These are phyloP conservation scores for Pharmacophagus antenor DNA, from an alignment of 2,888 invertebrate genomes.

Conservation along the genomic window DNA sequence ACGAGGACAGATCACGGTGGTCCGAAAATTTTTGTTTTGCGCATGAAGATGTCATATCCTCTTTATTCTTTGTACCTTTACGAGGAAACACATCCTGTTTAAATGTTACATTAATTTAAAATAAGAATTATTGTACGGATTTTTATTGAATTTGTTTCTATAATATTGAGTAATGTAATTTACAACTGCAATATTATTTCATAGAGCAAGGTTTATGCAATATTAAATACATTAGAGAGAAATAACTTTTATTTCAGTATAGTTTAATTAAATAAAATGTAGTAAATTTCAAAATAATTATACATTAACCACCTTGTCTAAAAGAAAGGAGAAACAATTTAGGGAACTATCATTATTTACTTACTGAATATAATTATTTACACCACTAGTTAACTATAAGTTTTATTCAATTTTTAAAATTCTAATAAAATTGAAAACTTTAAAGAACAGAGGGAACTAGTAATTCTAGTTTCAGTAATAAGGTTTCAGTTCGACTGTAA, in stretches of 20 bases:
- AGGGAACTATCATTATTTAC: too few species aligned
- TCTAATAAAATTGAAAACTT: not conserved
- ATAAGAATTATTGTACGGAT: not conserved
- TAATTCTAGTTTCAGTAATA: not conserved
- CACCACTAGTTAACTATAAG: too few species aligned
- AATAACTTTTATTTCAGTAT: not conserved
- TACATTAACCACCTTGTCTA: too few species aligned
- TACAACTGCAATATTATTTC: not conserved
- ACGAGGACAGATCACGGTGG: constrained; percentile 31
- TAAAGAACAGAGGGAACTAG: not conserved
- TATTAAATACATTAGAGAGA: not conserved
- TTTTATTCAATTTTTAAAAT: not conserved
- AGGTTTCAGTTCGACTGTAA: too few species aligned
- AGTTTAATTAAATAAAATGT: not conserved
- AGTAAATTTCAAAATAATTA: too few species aligned
- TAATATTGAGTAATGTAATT: too few species aligned
- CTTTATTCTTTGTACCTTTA: constrained; percentile 8
- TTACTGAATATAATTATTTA: too few species aligned
- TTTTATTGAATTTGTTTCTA: not conserved
- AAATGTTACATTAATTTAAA: not conserved
- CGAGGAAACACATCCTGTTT: constrained; percentile 16
- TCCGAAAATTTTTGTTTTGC: constrained; percentile 12
- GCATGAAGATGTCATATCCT: constrained; percentile 15
- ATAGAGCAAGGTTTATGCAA: not conserved
- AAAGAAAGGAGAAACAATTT: too few species aligned